Conservation (phyloP, 2,113 vertebrate genomes). For the Saguinus midas region DNA sequence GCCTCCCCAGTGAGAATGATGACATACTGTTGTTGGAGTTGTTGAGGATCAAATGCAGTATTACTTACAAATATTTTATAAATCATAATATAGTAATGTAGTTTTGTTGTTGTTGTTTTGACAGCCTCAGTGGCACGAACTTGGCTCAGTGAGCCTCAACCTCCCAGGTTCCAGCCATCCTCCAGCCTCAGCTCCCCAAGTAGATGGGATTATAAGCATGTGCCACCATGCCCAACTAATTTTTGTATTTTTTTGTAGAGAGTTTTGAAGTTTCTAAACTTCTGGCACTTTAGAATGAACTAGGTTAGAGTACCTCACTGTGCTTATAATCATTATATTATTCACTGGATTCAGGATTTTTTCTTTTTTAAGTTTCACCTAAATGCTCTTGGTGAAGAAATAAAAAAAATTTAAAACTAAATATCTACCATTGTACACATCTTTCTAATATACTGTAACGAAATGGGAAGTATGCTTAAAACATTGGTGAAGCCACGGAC, state of each 20-base stretch:
- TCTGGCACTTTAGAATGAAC: background rate
- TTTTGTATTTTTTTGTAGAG: too few species aligned
- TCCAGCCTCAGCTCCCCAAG: too few species aligned
- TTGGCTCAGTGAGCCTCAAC: too few species aligned
- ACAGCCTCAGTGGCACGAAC: too few species aligned
- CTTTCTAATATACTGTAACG: background rate
- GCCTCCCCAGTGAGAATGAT: background rate
- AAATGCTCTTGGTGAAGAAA: background rate
- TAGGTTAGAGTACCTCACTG: background rate
- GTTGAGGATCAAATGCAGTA: background rate
- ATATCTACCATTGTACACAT: background rate
- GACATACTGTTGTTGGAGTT: background rate
- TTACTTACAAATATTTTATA: background rate
- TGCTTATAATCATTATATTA: background rate
- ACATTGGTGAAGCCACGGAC: background rate
- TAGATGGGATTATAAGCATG: too few species aligned
- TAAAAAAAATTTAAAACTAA: background rate
- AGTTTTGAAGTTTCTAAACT: too few species aligned
- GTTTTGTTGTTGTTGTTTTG: too few species aligned
- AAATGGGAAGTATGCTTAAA: conserved; percentile 22
- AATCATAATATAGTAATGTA: background rate
- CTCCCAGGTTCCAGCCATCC: too few species aligned
- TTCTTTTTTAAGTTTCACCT: background rate
- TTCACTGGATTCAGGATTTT: background rate
- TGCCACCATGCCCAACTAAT: too few species aligned